Conservation (phyloP, 1,140 invertebrate species). For the Hyles vespertilio region DNA sequence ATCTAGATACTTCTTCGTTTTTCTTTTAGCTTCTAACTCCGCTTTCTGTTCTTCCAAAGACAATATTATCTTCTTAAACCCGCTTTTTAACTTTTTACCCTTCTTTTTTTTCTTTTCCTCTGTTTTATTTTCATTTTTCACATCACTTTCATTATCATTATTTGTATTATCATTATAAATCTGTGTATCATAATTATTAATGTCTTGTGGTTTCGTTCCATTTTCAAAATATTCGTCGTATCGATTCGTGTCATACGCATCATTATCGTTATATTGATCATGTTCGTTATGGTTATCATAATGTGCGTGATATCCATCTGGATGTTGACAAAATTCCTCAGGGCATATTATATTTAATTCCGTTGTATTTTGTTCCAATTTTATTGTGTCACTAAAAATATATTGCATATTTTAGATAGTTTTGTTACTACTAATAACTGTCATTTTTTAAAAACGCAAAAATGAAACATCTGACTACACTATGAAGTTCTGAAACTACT, state of each 20-base stretch:
- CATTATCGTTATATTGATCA: constrained; percentile 23
- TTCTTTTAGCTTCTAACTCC: constrained; percentile 57
- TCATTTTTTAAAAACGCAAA: too few relatives aligned
- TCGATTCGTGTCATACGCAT: constrained; percentile 19
- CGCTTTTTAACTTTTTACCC: constrained; percentile 25
- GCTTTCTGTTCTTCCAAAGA: constrained; percentile 59
- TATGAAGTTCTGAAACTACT: too few relatives aligned
- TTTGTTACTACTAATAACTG: too few relatives aligned
- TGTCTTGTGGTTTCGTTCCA: neutral
- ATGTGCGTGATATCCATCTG: constrained; percentile 9
- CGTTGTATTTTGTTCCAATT: constrained; percentile 44
- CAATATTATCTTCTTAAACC: constrained; percentile 45
- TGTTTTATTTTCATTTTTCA: neutral
- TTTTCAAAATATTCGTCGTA: constrained; percentile 5
- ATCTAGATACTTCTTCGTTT: constrained; percentile 55
- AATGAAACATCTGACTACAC: too few relatives aligned
- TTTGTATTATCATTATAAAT: neutral
- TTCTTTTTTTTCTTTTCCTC: constrained; percentile 19
- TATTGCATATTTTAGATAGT: too few relatives aligned
- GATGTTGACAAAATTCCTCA: constrained; percentile 38
- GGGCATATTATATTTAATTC: constrained; percentile 42
- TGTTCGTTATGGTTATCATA: constrained; percentile 18
- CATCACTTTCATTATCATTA: neutral
- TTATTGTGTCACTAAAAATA: constrained; percentile 52
- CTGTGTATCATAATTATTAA: constrained; percentile 1